A percentile compares a stretch with the other conserved stretches of the same genome.
Conservation (phyloP, 37 sponge, comb jelly and placozoan genomes). For the Chondrilla cf. caribensis region DNA sequence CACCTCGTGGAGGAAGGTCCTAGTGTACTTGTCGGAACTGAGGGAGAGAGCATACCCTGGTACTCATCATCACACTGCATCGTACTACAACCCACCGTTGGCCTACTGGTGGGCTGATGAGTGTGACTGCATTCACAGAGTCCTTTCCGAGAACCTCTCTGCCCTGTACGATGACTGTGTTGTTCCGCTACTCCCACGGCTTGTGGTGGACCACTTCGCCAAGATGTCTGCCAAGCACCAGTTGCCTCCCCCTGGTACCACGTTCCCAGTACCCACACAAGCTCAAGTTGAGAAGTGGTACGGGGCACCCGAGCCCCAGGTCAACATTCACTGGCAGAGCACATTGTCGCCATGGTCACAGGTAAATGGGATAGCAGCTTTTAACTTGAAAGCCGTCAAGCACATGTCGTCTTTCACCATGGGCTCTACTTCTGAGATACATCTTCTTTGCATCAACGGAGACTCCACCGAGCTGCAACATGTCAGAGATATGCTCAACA, state of each 20-base stretch:
- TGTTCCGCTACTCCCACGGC: conserved; percentile 7
- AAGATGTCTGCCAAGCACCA: conserved; percentile 7
- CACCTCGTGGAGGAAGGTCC: conserved; percentile 10
- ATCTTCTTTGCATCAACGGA: neutral
- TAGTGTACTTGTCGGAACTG: neutral
- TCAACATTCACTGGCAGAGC: neutral
- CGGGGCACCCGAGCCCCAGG: neutral
- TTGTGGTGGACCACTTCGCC: neutral
- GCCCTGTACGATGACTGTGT: neutral
- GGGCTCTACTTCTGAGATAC: neutral
- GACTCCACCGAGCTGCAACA: neutral
- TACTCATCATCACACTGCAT: neutral
- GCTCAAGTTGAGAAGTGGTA: conserved; percentile 14
- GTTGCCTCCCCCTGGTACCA: neutral
- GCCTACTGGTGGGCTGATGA: neutral
- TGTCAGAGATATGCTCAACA: neutral
- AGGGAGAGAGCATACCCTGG: neutral
- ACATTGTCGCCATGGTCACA: neutral
- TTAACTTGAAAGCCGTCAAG: neutral
- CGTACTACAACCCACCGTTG: neutral
- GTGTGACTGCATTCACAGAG: neutral
- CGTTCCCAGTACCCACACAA: neutral
- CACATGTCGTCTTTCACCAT: conserved; percentile 23
- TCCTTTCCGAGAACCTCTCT: neutral
- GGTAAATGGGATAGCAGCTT: neutral